A percentile compares a stretch with the other conserved stretches of the same genome.
Evolutionary conservation across 2,888 invertebrate species (phyloP).

Genomic region (Diarsia brunnea): DNA sequence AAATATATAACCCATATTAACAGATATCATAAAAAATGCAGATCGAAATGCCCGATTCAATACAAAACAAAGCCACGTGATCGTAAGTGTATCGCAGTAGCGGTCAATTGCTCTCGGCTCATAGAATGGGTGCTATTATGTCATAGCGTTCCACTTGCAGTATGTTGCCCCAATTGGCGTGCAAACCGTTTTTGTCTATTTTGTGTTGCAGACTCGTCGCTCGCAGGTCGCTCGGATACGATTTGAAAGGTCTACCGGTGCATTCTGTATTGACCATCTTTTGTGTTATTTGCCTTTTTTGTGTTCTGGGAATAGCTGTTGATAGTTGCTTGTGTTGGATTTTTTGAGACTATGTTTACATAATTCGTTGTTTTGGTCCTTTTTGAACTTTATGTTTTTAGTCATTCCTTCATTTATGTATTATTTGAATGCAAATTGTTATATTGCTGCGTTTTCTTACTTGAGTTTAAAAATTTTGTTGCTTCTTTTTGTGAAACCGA

Average conservation of each 20-base stretch:
- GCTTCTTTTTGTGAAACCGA: not conserved
- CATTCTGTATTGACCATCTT: slow-evolving; percentile 38
- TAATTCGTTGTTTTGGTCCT: not conserved
- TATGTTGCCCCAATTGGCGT: slow-evolving; percentile 66
- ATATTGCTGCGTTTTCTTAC: not conserved
- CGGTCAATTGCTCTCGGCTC: slow-evolving; percentile 52
- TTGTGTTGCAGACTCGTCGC: slow-evolving; percentile 38
- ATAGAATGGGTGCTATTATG: slow-evolving; percentile 59
- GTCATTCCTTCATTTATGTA: not conserved
- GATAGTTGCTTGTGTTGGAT: not conserved
- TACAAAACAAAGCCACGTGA: slow-evolving; percentile 36
- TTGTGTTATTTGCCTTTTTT: not conserved
- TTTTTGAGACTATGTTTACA: not conserved
- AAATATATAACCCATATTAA: not conserved
- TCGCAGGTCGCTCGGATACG: slow-evolving; percentile 31
- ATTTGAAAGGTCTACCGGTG: slow-evolving; percentile 54
- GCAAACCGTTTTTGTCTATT: slow-evolving; percentile 62
- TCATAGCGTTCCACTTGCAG: slow-evolving; percentile 65
- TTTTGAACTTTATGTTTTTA: not conserved
- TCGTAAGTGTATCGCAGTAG: slow-evolving; percentile 9
- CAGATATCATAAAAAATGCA: not conserved
- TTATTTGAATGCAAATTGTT: too few species aligned
- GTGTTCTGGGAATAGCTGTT: not conserved
- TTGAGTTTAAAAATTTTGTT: not conserved
- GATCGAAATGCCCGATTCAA: not conserved